Base-by-base conservation (phyloP, 2,888 invertebrate genomes). In the Acleris holmiana region DNA sequence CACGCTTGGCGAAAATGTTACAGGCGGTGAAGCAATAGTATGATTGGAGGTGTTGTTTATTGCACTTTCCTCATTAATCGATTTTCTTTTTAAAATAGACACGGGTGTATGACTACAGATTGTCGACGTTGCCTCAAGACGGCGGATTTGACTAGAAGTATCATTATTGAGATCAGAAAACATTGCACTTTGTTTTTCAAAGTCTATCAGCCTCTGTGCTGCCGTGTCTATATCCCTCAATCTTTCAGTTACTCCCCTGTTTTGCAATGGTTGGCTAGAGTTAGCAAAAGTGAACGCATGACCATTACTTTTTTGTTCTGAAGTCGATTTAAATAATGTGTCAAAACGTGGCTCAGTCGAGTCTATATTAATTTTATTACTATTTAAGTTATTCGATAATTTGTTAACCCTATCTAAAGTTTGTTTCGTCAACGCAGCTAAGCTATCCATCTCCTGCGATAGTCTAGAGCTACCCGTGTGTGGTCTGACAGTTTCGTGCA, bases 1-100 rank as follows among this genome's bases (percentile, higher is more conserved):
- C 61, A 96, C 96, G 77, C 93, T 96, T 1, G 96, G 95, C 7
- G 96, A 96, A 86, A 96, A 96, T n/a, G 96, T 96, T 4, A 96
- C 96, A 10, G 96, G 96, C 23, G 96, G 95, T 23, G 94, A 93
- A 66, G 93, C 83, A 68, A 92, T 90, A 54, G 93, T 89, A 74
- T 94, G 93, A 77, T 93, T 93, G 3, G 93, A 88, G 62, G 90
- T 82, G 61, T 86, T 91, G 29, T 93, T 88, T 61, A 92, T 84
- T 55, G 84, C 82, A 75, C 76, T 87, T 66, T 94, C 93, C 73
- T 94, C 94, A 58, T 94, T 93, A 69, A 93, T 80, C 44, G 93
- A 93, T 80, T 95, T 96, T 73, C 95, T 94, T 84, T 96, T 96
- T 49, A 96, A 86, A 76, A 96, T 96, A 66, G 96, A 96, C 65